These are phyloP conservation scores for Halichoerus grypus DNA, from an alignment of 2,113 vertebrate genomes.

Conservation along the genomic window DNA sequence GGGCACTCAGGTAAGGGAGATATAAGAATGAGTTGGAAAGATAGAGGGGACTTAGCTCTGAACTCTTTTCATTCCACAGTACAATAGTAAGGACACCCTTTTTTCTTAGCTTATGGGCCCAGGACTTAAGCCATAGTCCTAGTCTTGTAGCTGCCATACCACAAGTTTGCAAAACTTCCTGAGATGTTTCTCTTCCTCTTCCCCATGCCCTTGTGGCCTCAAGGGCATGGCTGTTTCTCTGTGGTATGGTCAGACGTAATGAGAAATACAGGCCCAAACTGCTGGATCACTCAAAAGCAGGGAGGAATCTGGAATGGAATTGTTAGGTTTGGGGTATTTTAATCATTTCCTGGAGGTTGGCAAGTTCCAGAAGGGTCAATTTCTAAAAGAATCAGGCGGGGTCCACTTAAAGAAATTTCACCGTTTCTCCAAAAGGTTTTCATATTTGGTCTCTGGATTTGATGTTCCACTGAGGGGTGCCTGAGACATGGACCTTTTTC, in stretches of 20 bases:
- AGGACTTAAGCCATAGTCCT: not conserved
- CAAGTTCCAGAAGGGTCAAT: conserved; percentile 50
- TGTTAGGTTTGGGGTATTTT: conserved; percentile 72
- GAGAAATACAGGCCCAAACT: conserved; percentile 58
- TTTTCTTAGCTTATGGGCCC: conserved; percentile 26
- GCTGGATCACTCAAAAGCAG: conserved; percentile 60
- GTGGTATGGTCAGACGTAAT: conserved; percentile 57
- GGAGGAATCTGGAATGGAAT: conserved; percentile 55
- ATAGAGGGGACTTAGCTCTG: not conserved
- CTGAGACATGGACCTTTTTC: not conserved
- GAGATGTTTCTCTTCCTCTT: not conserved
- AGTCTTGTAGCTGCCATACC: not conserved
- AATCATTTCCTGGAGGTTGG: conserved; percentile 73
- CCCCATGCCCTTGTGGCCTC: not conserved
- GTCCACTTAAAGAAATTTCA: not conserved
- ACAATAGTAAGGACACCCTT: not conserved
- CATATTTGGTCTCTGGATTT: not conserved
- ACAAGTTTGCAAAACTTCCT: not conserved
- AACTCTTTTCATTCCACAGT: not conserved
- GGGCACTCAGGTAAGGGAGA: not conserved
- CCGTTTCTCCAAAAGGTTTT: not conserved
- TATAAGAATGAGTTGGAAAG: not conserved
- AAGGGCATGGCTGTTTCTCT: conserved; percentile 45
- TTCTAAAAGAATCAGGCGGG: conserved; percentile 47
- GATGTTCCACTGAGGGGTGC: not conserved